phyloP scores from a whole-genome alignment of 1,140 invertebrate species.

The Micrasema longulum region DNA sequence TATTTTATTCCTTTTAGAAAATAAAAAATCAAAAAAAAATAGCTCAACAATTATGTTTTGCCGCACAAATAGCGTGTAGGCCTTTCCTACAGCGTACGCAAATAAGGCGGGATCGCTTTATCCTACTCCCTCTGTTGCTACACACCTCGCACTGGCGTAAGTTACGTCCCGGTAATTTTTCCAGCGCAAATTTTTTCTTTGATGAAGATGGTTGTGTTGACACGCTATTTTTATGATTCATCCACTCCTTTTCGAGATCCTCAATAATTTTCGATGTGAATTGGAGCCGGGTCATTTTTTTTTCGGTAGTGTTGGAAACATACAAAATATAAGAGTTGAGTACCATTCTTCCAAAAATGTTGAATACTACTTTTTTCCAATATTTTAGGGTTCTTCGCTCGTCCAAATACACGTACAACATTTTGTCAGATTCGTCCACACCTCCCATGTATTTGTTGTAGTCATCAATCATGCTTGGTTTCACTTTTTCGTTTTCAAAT shows the following conservation, averaged over 20 bases:
- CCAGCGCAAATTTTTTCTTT: no score
- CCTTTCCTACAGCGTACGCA: constrained; percentile 35
- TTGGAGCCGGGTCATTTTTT: constrained; percentile 37
- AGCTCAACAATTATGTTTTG: no score
- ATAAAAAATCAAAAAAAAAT: no score
- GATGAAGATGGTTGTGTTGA: constrained; percentile 19
- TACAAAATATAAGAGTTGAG: constrained; percentile 54
- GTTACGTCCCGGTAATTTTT: no score
- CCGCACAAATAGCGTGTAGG: constrained; percentile 43
- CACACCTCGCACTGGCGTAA: no score
- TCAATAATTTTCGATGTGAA: constrained; percentile 46
- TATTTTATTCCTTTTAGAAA: no score
- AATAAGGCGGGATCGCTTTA: constrained; percentile 43
- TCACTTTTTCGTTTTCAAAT: constrained; percentile 40
- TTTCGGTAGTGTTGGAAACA: constrained; percentile 30
- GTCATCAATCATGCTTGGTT: constrained; percentile 30
- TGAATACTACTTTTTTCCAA: no score
- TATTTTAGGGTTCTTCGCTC: constrained; percentile 55
- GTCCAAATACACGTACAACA: constrained; percentile 55
- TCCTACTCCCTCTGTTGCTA: constrained; percentile 35
- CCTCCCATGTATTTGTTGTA: constrained; percentile 45
- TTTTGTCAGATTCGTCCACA: constrained; percentile 47
- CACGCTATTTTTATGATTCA: constrained; percentile 32
- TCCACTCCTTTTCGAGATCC: constrained; percentile 44
- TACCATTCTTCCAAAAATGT: no score